Conservation (phyloP, 1,140 invertebrate genomes). For the Argopecten irradians region DNA sequence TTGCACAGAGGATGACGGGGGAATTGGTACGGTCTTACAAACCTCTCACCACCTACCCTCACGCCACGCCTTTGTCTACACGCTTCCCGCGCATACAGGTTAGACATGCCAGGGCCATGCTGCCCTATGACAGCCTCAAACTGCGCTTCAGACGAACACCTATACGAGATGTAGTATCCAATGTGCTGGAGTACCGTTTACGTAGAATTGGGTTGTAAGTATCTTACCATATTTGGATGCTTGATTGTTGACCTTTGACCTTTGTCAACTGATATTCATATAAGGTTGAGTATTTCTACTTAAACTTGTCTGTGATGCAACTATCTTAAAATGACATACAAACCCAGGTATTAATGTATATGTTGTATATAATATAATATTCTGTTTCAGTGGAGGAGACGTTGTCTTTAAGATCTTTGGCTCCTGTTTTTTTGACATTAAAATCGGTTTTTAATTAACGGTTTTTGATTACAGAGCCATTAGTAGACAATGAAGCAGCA, state of each 20-base stretch:
- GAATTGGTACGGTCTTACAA: neutral
- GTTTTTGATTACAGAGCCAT: neutral
- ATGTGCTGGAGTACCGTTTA: conserved; percentile 1
- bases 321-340: neutral
- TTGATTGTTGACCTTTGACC: neutral
- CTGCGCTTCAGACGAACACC: conserved; percentile 42
- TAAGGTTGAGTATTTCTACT: neutral
- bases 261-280: neutral
- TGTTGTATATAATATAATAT: neutral
- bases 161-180: conserved; percentile 36
- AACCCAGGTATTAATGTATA: neutral
- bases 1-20: neutral
- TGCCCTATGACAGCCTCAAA: conserved; percentile 43
- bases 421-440: neutral
- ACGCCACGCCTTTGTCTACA: neutral
- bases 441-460: neutral
- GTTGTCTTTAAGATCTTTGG: neutral
- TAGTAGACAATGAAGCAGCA: neutral
- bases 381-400: neutral
- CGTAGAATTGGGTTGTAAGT: neutral
- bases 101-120: conserved; percentile 32
- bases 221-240: neutral
- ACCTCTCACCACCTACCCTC: neutral
- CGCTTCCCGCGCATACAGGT: conserved; percentile 37
- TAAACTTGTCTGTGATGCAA: neutral